Evolutionary conservation across 2,113 vertebrate species (phyloP), one percentile per base, ranked within the genome.

Genomic region (Miniopterus natalensis): DNA sequence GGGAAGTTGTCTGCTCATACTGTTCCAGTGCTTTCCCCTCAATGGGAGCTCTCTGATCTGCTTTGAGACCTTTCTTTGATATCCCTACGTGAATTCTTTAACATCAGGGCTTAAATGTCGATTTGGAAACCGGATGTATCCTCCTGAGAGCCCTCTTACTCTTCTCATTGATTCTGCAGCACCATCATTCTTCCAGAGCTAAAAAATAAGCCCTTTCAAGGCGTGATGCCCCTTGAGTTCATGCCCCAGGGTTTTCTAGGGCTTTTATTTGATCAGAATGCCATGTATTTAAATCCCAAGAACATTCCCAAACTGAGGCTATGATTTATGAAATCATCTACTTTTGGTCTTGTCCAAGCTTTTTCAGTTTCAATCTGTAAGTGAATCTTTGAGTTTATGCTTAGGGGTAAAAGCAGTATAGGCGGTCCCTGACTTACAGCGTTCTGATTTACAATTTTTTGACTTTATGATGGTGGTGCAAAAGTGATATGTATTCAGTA

Each of bases 351-450:
- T 73, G 8, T 47, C 59, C 71, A 61, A 45, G 53, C 17, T 53
- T 93, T 88, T 92, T 92, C 18, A 40, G 3, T 88, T 94, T 29
- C 3, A 53, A 14, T 71, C n/a, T 49, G 21, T 90, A 94, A 86
- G 36, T 73, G 40, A 84, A 65, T 73, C 40, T 87, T 73, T 84
- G 63, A 87, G 57, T 79, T 61, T 84, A 53, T 31, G 31, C 40
- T 66, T 47, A 12, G 11, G 57, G 4, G 21, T 90, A 84, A 90
- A 94, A 93, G 63, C 70, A 84, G 4, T 73, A 47, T 2, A 21
- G 79, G n/a, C 13, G 61, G 79, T 81, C 27, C 79, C 25, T 7
- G 25, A 29, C 15, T 63, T 18, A 80, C 8, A 81, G 5, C 18
- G 78, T 61, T 45, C 55, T 61, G 79, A 61, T 25, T 61, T 61